A percentile compares a stretch with the other conserved stretches of the same genome.
phyloP scores from a whole-genome alignment of 2,113 vertebrate genomes.

The Nibea albiflora region DNA sequence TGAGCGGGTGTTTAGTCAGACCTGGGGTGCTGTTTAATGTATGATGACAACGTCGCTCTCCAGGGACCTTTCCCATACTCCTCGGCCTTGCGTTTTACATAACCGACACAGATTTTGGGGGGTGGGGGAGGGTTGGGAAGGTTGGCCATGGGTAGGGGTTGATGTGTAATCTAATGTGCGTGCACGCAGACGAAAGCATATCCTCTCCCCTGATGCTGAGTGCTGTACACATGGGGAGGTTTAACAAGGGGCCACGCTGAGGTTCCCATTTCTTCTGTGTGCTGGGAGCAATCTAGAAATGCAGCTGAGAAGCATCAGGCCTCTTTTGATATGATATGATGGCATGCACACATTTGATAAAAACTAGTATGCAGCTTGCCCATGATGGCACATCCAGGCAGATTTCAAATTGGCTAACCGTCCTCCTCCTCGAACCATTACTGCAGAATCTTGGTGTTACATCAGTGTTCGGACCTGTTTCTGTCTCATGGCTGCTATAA shows the following conservation, averaged over 20 bases:
- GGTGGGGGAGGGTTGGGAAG: conserved; percentile 7
- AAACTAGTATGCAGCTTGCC: conserved; percentile 30
- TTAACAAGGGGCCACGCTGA: conserved; percentile 68
- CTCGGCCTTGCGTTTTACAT: conserved; percentile 75
- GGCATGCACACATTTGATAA: conserved; percentile 42
- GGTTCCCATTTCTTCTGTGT: conserved; percentile 49
- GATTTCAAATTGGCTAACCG: conserved; percentile 13
- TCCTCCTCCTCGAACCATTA: background rate
- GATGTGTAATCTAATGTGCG: conserved; percentile 47
- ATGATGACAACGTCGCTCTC: conserved; percentile 81
- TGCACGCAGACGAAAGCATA: conserved; percentile 51
- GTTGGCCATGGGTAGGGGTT: conserved; percentile 51
- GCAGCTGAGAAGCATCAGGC: conserved; percentile 31
- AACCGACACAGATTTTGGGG: conserved; percentile 72
- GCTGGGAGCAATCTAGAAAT: conserved; percentile 53
- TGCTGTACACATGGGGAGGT: conserved; percentile 70
- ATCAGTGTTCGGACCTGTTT: conserved; percentile 5
- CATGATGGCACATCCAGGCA: conserved; percentile 16
- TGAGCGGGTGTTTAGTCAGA: conserved; percentile 83
- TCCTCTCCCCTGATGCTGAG: conserved; percentile 66
- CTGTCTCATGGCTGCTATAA: conserved; percentile 17
- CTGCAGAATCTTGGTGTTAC: conserved; percentile 9
- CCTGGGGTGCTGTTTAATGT: conserved; percentile 84
- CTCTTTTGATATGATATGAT: conserved; percentile 46
- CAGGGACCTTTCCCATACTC: conserved; percentile 74